Evolutionary conservation across 2,888 invertebrate species (phyloP).

Genomic region (Teinopalpus imperialis): DNA sequence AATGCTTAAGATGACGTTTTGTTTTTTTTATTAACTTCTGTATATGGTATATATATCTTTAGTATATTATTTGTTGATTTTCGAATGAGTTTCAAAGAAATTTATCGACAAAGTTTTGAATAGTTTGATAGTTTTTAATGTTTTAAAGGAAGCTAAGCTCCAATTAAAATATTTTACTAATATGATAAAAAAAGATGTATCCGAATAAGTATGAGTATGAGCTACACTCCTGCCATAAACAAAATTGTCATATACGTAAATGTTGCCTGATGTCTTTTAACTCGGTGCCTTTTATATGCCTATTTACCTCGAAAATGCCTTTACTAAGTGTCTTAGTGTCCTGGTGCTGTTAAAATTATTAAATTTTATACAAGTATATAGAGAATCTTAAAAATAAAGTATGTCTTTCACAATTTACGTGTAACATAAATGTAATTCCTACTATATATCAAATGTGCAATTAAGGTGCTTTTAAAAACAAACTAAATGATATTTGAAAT

Average conservation of each 20-base stretch:
- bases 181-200: too few relatives aligned
- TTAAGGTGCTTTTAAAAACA: slow-evolving; percentile 12
- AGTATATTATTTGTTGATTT: background rate
- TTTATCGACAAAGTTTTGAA: slow-evolving; percentile 3
- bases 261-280: background rate
- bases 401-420: too few relatives aligned
- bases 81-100: slow-evolving; percentile 11
- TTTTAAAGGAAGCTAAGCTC: background rate
- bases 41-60: background rate
- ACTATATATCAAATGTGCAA: background rate
- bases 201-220: too few relatives aligned
- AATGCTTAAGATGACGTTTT: too few relatives aligned
- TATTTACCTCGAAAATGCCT: slow-evolving; percentile 1
- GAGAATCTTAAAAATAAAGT: background rate
- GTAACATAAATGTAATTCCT: too few relatives aligned
- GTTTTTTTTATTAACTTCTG: slow-evolving; percentile 14
- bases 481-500: background rate
- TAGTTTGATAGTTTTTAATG: slow-evolving; percentile 7
- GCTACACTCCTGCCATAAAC: slow-evolving; percentile 10
- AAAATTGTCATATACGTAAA: background rate
- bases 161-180: too few relatives aligned
- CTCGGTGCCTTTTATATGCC: background rate
- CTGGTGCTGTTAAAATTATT: background rate
- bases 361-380: background rate
- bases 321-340: background rate